Percentiles rank a stretch among this genome's conserved stretches.
phyloP scores from a whole-genome alignment of 2,888 invertebrate genomes.

The Monoplex corrugatus region DNA sequence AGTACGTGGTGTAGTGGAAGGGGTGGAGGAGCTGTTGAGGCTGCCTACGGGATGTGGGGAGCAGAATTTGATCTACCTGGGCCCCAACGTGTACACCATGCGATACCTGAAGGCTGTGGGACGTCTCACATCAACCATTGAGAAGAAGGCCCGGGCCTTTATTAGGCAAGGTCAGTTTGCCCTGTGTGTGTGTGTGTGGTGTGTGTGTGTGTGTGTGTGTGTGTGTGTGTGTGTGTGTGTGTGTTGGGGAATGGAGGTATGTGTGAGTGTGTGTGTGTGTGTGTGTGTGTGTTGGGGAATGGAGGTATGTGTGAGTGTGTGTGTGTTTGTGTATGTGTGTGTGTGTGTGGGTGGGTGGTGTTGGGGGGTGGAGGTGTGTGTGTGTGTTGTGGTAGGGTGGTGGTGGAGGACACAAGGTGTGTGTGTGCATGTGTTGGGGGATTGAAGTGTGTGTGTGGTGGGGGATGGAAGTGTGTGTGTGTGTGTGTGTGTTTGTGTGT shows the following conservation, averaged over 20 bases:
- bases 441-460: not conserved
- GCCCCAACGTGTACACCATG: slow-evolving; percentile 67
- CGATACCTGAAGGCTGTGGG: slow-evolving; percentile 63
- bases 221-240: not conserved
- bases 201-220: not conserved
- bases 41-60: slow-evolving; percentile 71
- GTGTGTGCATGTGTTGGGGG: too few species aligned
- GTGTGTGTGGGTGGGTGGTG: not conserved
- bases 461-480: not conserved
- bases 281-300: not conserved
- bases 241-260: too few species aligned
- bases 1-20: slow-evolving; percentile 61
- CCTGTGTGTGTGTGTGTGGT: too few species aligned
- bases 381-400: too few species aligned
- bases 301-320: not conserved
- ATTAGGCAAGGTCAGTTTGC: slow-evolving; percentile 62
- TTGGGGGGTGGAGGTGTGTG: too few species aligned
- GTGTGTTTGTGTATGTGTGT: not conserved
- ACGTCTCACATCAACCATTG: slow-evolving; percentile 56
- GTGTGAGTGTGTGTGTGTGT: not conserved
- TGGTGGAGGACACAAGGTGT: too few species aligned
- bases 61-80: slow-evolving; percentile 69
- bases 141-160: slow-evolving; percentile 61
- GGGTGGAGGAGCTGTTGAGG: slow-evolving; percentile 61
- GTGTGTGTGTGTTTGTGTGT: not conserved